Base-by-base conservation (phyloP, 64 coral and sea anemone species). In the Montipora cactus region DNA sequence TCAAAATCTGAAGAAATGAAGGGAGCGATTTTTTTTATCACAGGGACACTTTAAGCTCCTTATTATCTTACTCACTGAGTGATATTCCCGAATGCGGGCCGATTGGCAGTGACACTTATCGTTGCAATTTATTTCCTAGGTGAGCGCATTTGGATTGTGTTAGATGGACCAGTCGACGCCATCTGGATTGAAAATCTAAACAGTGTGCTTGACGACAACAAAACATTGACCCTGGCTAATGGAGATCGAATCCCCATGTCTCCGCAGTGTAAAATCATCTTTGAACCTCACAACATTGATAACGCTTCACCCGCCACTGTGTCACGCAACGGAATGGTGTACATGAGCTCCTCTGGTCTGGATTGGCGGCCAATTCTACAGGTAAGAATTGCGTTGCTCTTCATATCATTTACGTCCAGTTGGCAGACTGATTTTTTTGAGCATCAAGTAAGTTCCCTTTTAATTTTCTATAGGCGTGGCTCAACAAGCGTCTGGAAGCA, bases 291-390 rank as follows among this genome's bases (percentile, higher is more conserved):
- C 81, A 98, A 98, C 64, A 98, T 98, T 3, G 96, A 98, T 61
- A 98, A 98, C 37, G 96, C 96, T 5, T 98, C 96, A 61, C 97
- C 97, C 14, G 97, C 97, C 14, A 98, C 97, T 16, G 97, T 98
- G 75, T 99, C 98, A 75, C 95, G 98, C 44, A 99, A 99, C 90
- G 98, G 98, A 8, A 99, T 99, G 98, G 98, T 99, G 72, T 99
- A 99, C 79, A 99, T 99, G 98, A 99, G 98, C 79, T 99, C 98
- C 1, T 99, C 98, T 79, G 98, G 98, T 7, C 83, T 99, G 49
- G 95, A 99, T 69, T 99, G 98, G 98, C 91, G 92, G 70, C 98
- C 98, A 15, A 89, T 99, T 47, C 70, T 99, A 18, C 95, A 99
- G 90, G 97, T 98, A 88, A 75, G 19, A 8, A 79, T 76, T 59